Percentiles rank a stretch among this genome's conserved stretches.
Evolutionary conservation across 2,888 invertebrate genomes (phyloP).

Genomic region (Temnothorax ravouxi): DNA sequence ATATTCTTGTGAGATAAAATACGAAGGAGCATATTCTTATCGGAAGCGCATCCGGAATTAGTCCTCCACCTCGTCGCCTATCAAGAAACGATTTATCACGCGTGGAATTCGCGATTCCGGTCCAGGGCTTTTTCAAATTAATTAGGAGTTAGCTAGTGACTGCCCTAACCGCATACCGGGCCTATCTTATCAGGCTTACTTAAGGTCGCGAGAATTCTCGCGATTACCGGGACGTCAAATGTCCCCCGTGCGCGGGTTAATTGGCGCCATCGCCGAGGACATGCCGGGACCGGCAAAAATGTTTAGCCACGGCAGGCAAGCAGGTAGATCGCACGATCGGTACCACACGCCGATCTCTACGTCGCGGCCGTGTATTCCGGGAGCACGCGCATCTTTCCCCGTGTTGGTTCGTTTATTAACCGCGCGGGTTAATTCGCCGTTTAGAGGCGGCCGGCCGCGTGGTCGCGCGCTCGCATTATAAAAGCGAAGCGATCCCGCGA

Average conservation of each 20-base stretch:
- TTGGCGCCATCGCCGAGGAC: constrained; percentile 34
- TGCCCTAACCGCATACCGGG: constrained; percentile 42
- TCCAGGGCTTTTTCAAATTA: constrained; percentile 23
- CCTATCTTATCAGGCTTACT: constrained; percentile 43
- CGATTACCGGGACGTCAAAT: constrained; percentile 50
- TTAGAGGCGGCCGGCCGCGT: constrained; percentile 77
- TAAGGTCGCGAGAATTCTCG: constrained; percentile 52
- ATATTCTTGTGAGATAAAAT: neutral
- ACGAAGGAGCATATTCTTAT: neutral
- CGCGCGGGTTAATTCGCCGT: constrained; percentile 84
- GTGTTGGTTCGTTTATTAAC: constrained; percentile 82
- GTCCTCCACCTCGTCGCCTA: neutral
- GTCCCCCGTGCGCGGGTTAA: constrained; percentile 39
- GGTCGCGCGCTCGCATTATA: constrained; percentile 77
- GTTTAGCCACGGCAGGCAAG: neutral
- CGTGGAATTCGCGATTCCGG: constrained; percentile 9
- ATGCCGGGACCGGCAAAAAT: constrained; percentile 23
- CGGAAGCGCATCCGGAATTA: constrained; percentile 4
- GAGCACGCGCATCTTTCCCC: constrained; percentile 70
- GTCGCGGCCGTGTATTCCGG: constrained; percentile 37
- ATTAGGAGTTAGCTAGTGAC: constrained; percentile 21
- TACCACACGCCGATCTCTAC: neutral
- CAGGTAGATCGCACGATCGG: constrained; percentile 33
- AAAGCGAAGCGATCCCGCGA: constrained; percentile 81
- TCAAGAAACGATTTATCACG: constrained; percentile 22